Percentiles rank a stretch among this genome's conserved stretches.
Conservation (phyloP, 2,113 vertebrate genomes). For the Ptilonorhynchus violaceus region DNA sequence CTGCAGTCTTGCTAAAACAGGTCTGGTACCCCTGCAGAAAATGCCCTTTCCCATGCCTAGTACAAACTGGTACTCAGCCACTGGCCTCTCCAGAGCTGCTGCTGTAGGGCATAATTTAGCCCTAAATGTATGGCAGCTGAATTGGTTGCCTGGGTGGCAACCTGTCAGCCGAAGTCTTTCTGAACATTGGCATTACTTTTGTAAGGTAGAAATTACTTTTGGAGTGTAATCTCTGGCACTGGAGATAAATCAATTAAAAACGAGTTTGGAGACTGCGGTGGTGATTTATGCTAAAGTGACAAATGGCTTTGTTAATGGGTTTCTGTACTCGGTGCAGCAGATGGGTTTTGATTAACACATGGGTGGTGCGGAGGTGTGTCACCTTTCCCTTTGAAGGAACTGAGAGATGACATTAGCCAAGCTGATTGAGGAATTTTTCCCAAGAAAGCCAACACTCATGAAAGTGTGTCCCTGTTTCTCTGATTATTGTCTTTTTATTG, state of each 20-base stretch:
- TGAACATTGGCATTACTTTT: not conserved
- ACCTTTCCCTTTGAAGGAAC: not conserved
- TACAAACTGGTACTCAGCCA: not conserved
- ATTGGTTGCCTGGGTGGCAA: not conserved
- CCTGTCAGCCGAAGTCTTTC: not conserved
- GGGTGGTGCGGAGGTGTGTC: not conserved
- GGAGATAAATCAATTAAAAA: not conserved
- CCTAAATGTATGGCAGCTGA: not conserved
- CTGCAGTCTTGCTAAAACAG: not conserved
- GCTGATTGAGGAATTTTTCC: not conserved
- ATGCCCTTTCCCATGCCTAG: not conserved
- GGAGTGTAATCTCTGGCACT: not conserved
- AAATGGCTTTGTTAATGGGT: not conserved
- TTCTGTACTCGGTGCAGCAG: not conserved
- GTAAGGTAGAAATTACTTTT: not conserved
- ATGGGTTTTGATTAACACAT: not conserved
- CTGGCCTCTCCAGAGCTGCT: not conserved
- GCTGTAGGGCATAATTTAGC: not conserved
- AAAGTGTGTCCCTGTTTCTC: not conserved
- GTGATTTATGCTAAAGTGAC: not conserved
- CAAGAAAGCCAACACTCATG: not conserved
- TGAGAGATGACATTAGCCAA: not conserved
- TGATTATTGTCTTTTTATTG: not conserved
- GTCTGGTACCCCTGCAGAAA: not conserved
- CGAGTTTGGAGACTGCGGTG: not conserved